phyloP scores from a whole-genome alignment of 2,888 invertebrate genomes.

The Microplitis deprimator region DNA sequence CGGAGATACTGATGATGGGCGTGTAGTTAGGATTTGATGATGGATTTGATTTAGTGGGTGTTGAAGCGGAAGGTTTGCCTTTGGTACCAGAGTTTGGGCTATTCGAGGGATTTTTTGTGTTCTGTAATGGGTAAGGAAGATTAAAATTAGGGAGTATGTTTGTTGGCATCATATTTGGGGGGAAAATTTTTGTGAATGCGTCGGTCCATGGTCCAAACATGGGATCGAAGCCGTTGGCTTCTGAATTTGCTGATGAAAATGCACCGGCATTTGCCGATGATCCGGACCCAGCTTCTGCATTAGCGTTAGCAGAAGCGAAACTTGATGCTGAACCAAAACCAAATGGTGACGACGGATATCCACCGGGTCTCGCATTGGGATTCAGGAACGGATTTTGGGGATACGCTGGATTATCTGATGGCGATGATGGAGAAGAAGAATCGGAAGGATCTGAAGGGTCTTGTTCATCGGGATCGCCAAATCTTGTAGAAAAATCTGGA shows the following conservation, averaged over 20 bases:
- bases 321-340: conserved; percentile 44
- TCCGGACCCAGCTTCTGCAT: conserved; percentile 22
- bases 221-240: not conserved
- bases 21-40: conserved; percentile 19
- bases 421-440: conserved; percentile 19
- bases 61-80: not conserved
- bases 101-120: not conserved
- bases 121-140: not conserved
- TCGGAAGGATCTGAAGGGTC: conserved; percentile 18
- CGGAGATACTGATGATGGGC: conserved; percentile 36
- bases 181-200: conserved; percentile 22
- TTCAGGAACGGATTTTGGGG: conserved; percentile 29
- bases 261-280: not conserved
- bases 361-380: conserved; percentile 15
- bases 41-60: not conserved
- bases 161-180: not conserved
- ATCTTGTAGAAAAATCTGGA: conserved; percentile 22
- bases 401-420: conserved; percentile 6
- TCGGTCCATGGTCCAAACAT: not conserved
- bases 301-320: conserved; percentile 42
- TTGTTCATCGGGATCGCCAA: conserved; percentile 15
- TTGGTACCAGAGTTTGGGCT: not conserved
- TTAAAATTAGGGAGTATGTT: not conserved
- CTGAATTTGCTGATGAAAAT: not conserved
- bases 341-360: conserved; percentile 22